These are phyloP conservation scores for Synanceia verrucosa DNA, from an alignment of 2,797 vertebrate genomes.

Conservation along the genomic window DNA sequence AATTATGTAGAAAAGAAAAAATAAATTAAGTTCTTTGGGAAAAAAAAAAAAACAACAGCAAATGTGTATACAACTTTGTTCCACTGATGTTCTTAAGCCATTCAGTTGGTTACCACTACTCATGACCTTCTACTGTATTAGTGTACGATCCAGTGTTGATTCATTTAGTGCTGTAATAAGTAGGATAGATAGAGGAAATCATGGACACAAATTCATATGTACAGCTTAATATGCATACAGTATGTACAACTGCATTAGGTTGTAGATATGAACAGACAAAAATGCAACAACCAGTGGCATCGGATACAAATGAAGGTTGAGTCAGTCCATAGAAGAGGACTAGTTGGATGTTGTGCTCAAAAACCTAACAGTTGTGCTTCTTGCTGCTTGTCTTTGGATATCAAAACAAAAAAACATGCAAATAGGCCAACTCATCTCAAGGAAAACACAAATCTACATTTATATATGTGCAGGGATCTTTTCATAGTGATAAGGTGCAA, in stretches of 20 bases:
- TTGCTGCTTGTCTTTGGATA: slow-evolving; percentile 45
- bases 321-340: slow-evolving; percentile 31
- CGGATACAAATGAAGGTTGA: slow-evolving; percentile 14
- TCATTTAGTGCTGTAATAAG: slow-evolving; percentile 52
- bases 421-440: slow-evolving; percentile 13
- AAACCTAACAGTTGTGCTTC: slow-evolving; percentile 52
- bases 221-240: slow-evolving; percentile 52
- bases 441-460: background rate
- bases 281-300: slow-evolving; percentile 47
- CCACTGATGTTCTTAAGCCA: slow-evolving; percentile 37
- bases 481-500: slow-evolving; percentile 39
- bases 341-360: background rate
- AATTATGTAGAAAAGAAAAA: slow-evolving; percentile 76
- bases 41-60: slow-evolving; percentile 54
- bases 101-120: slow-evolving; percentile 50
- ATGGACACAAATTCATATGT: slow-evolving; percentile 55
- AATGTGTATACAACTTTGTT: slow-evolving; percentile 60
- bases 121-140: slow-evolving; percentile 32
- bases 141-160: slow-evolving; percentile 48
- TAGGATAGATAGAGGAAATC: slow-evolving; percentile 56
- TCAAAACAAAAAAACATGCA: slow-evolving; percentile 34
- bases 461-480: slow-evolving; percentile 4
- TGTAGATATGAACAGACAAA: slow-evolving; percentile 60
- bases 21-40: slow-evolving; percentile 59
- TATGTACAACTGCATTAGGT: slow-evolving; percentile 58